phyloP scores from a whole-genome alignment of 2,113 vertebrate species.

The Myotis lucifugus region DNA sequence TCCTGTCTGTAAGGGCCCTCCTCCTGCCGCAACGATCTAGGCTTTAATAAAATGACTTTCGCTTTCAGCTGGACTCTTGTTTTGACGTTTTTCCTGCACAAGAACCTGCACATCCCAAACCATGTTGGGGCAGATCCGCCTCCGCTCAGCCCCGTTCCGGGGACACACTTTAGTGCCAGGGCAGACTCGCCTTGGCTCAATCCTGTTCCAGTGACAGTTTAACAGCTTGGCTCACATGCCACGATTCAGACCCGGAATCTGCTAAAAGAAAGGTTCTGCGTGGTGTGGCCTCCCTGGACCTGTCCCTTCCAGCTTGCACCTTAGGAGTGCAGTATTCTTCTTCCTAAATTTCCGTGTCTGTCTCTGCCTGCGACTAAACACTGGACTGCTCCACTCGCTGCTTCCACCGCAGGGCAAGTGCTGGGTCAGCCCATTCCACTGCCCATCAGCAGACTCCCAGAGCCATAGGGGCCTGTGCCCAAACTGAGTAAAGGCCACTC shows the following conservation, averaged over 20 bases:
- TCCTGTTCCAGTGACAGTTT: not conserved
- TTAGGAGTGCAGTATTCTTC: slow-evolving; percentile 41
- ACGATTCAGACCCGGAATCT: slow-evolving; percentile 46
- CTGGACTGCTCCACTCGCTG: not conserved
- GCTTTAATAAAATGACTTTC: not conserved
- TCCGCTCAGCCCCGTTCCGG: not conserved
- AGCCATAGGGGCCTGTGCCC: slow-evolving; percentile 11
- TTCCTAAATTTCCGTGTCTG: slow-evolving; percentile 5
- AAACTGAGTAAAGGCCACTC: not conserved
- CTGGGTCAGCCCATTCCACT: not conserved
- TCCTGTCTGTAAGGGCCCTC: not conserved
- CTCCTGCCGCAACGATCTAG: not conserved
- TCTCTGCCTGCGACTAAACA: not conserved
- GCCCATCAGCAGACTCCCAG: not conserved
- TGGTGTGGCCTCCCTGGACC: slow-evolving; percentile 64
- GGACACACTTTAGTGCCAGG: not conserved
- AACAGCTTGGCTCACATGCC: slow-evolving; percentile 28
- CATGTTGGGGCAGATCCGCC: not conserved
- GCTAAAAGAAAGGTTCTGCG: slow-evolving; percentile 74
- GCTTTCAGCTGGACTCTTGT: not conserved
- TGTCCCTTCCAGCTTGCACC: slow-evolving; percentile 41
- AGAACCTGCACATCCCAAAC: not conserved
- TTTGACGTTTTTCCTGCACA: not conserved
- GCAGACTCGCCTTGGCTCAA: not conserved
- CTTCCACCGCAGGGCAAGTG: slow-evolving; percentile 47